Base-by-base conservation (phyloP, 2,113 vertebrate genomes). In the Chionis minor region DNA sequence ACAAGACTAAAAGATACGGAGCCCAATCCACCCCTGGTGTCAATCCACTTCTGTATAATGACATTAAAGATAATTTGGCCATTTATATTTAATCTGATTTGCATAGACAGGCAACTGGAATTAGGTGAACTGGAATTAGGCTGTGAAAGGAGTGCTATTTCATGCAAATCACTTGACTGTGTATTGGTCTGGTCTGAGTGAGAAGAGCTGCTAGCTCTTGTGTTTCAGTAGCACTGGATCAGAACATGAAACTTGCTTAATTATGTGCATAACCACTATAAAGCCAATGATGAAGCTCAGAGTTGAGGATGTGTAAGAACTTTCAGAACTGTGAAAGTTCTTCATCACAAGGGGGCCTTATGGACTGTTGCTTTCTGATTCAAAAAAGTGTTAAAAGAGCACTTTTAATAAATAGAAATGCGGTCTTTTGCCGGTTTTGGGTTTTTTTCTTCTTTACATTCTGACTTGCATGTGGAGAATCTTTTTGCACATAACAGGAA, bases 41-140 rank as follows among this genome's bases (percentile, higher is more conserved):
- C 40, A 45, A 42, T 75, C 79, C 33, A 61, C 44, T 77, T 51
- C 59, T 77, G 9, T 73, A 15, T 79, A 88, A 92, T 77, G 24
- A 20, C 18, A 55, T 83, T 74, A 81, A 69, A 69, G 67, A 44
- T 86, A 84, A 92, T 89, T 91, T 91, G 84, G 28, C 61, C 52
- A 21, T 92, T 97, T 95, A 24, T 81, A 66, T 92, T 95, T 94
- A 78, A 78, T 91, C 72, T 86, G 55, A 62, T 81, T 91, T 93
- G 77, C 81, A 90, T 67, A 92, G 55, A n/a, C 35, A 44, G 59
- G 45, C 59, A 84, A 16, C 35, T 58, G 88, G 69, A 80, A 92
- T 73, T 63, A 56, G 28, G 33, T 86, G n/a, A 84, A 16, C 35
- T 58, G 88, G 69, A 80, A 38, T 38, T 38, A 38, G 59, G 33